Conservation (phyloP, 2,888 invertebrate genomes). For the Tetropium fuscum region DNA sequence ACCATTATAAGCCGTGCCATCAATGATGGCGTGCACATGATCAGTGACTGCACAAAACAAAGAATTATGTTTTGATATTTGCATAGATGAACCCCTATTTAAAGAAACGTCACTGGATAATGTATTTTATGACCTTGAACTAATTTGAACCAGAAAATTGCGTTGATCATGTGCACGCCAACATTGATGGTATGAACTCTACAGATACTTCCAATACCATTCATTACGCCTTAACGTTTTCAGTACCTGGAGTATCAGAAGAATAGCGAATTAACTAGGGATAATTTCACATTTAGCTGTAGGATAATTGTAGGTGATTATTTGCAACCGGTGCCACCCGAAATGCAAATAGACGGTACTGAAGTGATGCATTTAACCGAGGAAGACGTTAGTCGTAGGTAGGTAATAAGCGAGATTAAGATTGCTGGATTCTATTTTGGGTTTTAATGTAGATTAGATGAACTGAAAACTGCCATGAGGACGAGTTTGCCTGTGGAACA, state of each 20-base stretch:
- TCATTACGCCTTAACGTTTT: too few relatives aligned
- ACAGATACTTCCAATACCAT: too few relatives aligned
- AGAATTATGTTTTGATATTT: too few relatives aligned
- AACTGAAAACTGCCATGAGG: slow-evolving; percentile 74
- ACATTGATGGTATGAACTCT: too few relatives aligned
- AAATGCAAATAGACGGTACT: slow-evolving; percentile 73
- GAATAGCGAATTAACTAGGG: slow-evolving; percentile 77
- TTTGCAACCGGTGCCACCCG: slow-evolving; percentile 79
- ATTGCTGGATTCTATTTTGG: too few relatives aligned
- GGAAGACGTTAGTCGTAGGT: slow-evolving; percentile 83
- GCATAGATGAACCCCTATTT: too few relatives aligned
- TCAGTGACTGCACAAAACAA: too few relatives aligned
- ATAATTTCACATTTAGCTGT: slow-evolving; percentile 94
- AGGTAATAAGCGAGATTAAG: too few relatives aligned
- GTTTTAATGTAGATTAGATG: slow-evolving; percentile 75
- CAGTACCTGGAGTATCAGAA: slow-evolving; percentile 79
- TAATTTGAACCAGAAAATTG: too few relatives aligned
- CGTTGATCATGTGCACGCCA: too few relatives aligned
- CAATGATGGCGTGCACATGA: not conserved
- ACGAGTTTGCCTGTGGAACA: slow-evolving; percentile 79
- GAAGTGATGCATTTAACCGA: slow-evolving; percentile 85
- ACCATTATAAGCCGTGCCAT: not conserved
- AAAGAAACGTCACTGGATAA: too few relatives aligned
- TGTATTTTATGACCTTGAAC: too few relatives aligned
- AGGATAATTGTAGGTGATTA: slow-evolving; percentile 92